A percentile compares a stretch with the other conserved stretches of the same genome.
These are phyloP conservation scores for Eleginops maclovinus DNA, from an alignment of 2,113 vertebrate genomes.

Conservation along the genomic window DNA sequence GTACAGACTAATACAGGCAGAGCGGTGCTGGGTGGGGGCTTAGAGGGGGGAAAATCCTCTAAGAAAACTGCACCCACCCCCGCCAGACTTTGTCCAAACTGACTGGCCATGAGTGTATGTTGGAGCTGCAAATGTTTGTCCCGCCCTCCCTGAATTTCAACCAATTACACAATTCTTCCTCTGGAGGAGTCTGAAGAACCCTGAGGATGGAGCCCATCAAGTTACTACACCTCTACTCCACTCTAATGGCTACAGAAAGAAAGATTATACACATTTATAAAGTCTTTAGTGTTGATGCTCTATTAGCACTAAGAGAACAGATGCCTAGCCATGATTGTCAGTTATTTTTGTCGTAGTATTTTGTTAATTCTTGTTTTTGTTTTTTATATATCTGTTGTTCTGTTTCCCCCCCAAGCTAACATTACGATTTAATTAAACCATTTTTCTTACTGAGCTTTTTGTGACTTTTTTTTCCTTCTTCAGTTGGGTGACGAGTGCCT, in stretches of 20 bases:
- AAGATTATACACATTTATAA: not conserved
- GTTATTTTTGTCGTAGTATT: slow-evolving; percentile 34
- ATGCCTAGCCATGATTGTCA: slow-evolving; percentile 34
- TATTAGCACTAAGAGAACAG: not conserved
- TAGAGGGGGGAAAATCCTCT: slow-evolving; percentile 12
- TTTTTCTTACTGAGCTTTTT: slow-evolving; percentile 52
- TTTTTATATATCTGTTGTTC: slow-evolving; percentile 41
- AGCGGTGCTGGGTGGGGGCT: slow-evolving; percentile 43
- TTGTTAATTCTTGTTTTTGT: slow-evolving; percentile 46
- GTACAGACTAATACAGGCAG: slow-evolving; percentile 71
- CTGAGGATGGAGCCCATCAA: not conserved
- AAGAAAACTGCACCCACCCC: slow-evolving; percentile 25
- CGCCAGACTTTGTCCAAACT: slow-evolving; percentile 36
- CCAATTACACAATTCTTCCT: slow-evolving; percentile 2
- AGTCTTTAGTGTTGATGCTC: not conserved
- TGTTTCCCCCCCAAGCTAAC: slow-evolving; percentile 16
- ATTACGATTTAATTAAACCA: slow-evolving; percentile 67
- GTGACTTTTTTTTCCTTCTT: not conserved
- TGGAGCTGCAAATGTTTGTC: slow-evolving; percentile 50
- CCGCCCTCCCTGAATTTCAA: not conserved
- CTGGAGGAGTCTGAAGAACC: not conserved
- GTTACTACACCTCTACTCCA: not conserved
- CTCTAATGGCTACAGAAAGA: not conserved
- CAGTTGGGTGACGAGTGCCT: slow-evolving; percentile 41
- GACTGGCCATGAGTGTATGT: slow-evolving; percentile 46